Base-by-base conservation (phyloP, 2,888 invertebrate species). In the Temnothorax ravouxi region DNA sequence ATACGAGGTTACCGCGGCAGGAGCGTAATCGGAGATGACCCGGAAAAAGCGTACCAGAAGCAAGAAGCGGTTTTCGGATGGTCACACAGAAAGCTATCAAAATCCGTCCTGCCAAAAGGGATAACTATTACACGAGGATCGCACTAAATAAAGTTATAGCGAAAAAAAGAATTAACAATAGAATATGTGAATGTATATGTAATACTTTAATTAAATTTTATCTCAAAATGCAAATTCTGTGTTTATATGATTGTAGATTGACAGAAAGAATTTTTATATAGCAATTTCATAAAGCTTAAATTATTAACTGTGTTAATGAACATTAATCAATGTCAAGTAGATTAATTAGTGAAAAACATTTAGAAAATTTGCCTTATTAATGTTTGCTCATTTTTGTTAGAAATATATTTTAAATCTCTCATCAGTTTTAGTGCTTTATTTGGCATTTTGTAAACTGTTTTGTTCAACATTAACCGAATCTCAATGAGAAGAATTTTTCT, bases 1-100 rank as follows among this genome's bases (percentile, higher is more conserved):
- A 88, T 88, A 87, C 44, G 66, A 85, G 88, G 84, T 86, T 84
- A 67, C 38, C 59, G 34, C 74, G 62, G 15, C 69, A 18, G 79
- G 21, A 71, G 75, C 50, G 90, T 86, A 90, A 90, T 86, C 79
- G 75, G 87, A 90, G 90, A 88, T 82, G 84, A 56, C 72, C 74
- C 59, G 79, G 79, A 74, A 80, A 80, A 80, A 72, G 79, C 25
- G 74, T 34, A 59, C 59, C 74, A 80, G 74, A 80, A 72, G 74
- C 74, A 80, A 72, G 74, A 80, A 72, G 47, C 62, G 38, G 64
- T 74, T 47, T 80, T 80, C 47, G 25, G 47, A 72, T 59, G 38
- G 75, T 74, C 74, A 44, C 18, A 47, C n/a, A 34, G 21, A 74
- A 71, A 71, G 44, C 56, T 34, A 67, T 77, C 52, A 29, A 66